Evolutionary conservation across 1,140 invertebrate genomes (phyloP).

Genomic region (Trigoniulus corallinus): DNA sequence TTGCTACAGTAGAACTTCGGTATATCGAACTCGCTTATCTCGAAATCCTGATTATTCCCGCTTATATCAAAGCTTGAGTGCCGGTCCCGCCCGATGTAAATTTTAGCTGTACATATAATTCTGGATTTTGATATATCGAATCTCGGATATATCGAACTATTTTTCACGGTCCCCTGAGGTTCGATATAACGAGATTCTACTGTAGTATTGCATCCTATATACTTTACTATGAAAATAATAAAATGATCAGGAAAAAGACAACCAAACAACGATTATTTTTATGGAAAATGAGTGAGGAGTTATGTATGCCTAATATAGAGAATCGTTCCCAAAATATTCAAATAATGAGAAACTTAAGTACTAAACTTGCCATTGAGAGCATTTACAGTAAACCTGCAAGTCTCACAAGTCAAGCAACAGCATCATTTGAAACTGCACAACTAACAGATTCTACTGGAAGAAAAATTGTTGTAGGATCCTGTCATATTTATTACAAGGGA

Average conservation of each 20-base stretch:
- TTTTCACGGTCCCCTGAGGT: no score
- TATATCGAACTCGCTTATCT: no score
- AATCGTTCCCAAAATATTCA: no score
- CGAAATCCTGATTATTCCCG: no score
- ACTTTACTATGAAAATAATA: neutral
- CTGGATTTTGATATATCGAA: no score
- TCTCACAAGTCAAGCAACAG: neutral
- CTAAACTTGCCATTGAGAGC: neutral
- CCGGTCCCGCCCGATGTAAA: no score
- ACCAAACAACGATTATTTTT: neutral
- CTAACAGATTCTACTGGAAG: neutral
- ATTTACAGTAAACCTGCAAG: neutral
- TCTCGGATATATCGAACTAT: no score
- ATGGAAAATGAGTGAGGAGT: neutral
- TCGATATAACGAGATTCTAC: no score
- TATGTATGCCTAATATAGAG: neutral
- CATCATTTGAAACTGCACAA: neutral
- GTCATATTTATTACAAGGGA: neutral
- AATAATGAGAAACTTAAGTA: neutral
- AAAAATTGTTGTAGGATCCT: neutral
- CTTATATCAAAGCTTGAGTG: no score
- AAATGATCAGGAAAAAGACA: neutral
- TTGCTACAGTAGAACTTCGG: no score
- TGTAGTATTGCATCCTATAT: neutral
- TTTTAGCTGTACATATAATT: no score